phyloP scores from a whole-genome alignment of 2,113 vertebrate species.

The Channa argus region DNA sequence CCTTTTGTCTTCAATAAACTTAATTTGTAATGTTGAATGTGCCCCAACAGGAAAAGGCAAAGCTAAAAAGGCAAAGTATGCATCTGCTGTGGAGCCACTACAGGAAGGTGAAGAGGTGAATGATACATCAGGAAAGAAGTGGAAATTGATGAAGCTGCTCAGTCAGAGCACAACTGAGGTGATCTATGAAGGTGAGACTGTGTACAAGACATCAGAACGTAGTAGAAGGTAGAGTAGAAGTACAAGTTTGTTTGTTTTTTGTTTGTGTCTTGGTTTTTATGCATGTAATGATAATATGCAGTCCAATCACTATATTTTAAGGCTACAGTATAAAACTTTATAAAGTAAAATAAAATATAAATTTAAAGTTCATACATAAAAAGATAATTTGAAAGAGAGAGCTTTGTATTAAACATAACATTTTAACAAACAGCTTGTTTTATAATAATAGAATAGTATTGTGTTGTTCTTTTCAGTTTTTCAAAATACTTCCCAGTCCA shows the following conservation, averaged over 20 bases:
- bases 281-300: no score
- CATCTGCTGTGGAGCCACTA: constrained; percentile 67
- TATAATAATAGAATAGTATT: background rate
- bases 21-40: background rate
- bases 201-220: background rate
- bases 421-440: no score
- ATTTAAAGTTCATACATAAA: no score
- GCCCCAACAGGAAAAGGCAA: constrained; percentile 64
- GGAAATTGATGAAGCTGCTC: constrained; percentile 76
- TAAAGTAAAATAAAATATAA: no score
- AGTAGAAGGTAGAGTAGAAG: background rate
- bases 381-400: no score
- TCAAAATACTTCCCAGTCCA: constrained; percentile 37
- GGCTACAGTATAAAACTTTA: no score
- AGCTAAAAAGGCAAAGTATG: constrained; percentile 68
- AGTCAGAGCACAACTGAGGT: constrained; percentile 72
- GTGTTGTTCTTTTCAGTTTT: constrained; percentile 40
- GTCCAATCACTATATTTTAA: no score
- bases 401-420: no score
- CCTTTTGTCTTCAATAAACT: no score
- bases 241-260: no score
- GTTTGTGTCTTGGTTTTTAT: no score
- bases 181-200: constrained; percentile 77
- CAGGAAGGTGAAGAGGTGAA: constrained; percentile 74
- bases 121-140: constrained; percentile 80